Percentiles rank a stretch among this genome's conserved stretches.
Evolutionary conservation across 2,888 invertebrate genomes (phyloP).

Genomic region (Scotopteryx bipunctaria): DNA sequence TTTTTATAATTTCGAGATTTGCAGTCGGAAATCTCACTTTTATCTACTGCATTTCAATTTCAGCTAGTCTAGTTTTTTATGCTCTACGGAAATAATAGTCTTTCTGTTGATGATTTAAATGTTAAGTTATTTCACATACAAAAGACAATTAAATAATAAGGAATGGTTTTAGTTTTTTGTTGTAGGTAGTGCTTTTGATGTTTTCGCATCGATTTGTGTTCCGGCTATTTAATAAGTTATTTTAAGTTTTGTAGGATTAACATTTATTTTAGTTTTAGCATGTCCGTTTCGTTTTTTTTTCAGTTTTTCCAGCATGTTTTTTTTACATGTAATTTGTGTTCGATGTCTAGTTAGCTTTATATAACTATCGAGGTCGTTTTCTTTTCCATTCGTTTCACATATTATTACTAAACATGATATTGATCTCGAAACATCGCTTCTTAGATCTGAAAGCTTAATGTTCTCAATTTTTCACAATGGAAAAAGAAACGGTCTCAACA

Average conservation of each 20-base stretch:
- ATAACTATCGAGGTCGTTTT: slow-evolving; percentile 17
- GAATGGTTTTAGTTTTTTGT: slow-evolving; percentile 32
- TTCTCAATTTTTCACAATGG: slow-evolving; percentile 20
- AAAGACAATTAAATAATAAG: too few species aligned
- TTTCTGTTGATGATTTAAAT: too few species aligned
- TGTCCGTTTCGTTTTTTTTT: slow-evolving; percentile 29
- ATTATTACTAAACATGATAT: not conserved
- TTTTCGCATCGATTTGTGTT: slow-evolving; percentile 30
- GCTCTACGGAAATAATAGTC: not conserved
- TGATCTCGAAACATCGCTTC: not conserved
- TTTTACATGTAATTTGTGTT: slow-evolving; percentile 41
- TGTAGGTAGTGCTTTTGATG: slow-evolving; percentile 46
- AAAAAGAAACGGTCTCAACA: slow-evolving; percentile 37
- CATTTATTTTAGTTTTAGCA: slow-evolving; percentile 34
- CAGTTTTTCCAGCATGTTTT: slow-evolving; percentile 37
- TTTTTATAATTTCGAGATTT: not conserved
- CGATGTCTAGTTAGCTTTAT: slow-evolving; percentile 44
- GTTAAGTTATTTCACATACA: too few species aligned
- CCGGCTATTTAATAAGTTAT: slow-evolving; percentile 32
- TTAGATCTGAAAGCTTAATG: not conserved
- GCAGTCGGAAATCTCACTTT: not conserved
- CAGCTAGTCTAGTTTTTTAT: too few species aligned
- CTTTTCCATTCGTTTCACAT: not conserved
- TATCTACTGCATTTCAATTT: too few species aligned
- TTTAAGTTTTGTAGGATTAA: slow-evolving; percentile 35